These are phyloP conservation scores for Sphinx pinastri DNA, from an alignment of 2,888 invertebrate genomes.

Conservation along the genomic window DNA sequence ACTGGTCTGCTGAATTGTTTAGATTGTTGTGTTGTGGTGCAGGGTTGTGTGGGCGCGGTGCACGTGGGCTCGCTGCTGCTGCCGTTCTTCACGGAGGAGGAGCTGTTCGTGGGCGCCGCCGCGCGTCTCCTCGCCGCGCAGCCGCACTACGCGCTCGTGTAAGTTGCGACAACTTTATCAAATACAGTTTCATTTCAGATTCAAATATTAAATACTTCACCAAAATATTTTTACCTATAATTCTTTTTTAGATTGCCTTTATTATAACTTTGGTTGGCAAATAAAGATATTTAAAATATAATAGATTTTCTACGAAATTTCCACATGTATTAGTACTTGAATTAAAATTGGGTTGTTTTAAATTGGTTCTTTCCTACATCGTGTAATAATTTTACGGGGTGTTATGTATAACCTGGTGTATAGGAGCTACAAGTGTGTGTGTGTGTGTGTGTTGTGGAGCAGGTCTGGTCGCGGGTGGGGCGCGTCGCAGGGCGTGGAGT, in stretches of 20 bases:
- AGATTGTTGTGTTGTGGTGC: conserved; percentile 38
- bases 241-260: too few relatives aligned
- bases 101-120: conserved; percentile 86
- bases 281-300: too few relatives aligned
- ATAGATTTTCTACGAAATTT: too few relatives aligned
- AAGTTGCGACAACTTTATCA: conserved; percentile 31
- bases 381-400: too few relatives aligned
- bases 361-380: too few relatives aligned
- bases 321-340: too few relatives aligned
- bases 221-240: background rate
- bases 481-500: conserved; percentile 84
- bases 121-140: conserved; percentile 71
- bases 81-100: conserved; percentile 91
- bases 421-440: background rate
- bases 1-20: too few relatives aligned
- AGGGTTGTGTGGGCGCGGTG: conserved; percentile 95
- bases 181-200: conserved; percentile 9
- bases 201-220: background rate
- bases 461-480: conserved; percentile 67
- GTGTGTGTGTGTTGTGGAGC: conserved; percentile 6
- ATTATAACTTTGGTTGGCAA: too few relatives aligned
- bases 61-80: conserved; percentile 92
- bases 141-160: conserved; percentile 74
- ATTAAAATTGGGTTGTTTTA: too few relatives aligned
- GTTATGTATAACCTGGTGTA: background rate